Evolutionary conservation across 2,888 invertebrate species (phyloP).

Genomic region (Isoperla grammatica): DNA sequence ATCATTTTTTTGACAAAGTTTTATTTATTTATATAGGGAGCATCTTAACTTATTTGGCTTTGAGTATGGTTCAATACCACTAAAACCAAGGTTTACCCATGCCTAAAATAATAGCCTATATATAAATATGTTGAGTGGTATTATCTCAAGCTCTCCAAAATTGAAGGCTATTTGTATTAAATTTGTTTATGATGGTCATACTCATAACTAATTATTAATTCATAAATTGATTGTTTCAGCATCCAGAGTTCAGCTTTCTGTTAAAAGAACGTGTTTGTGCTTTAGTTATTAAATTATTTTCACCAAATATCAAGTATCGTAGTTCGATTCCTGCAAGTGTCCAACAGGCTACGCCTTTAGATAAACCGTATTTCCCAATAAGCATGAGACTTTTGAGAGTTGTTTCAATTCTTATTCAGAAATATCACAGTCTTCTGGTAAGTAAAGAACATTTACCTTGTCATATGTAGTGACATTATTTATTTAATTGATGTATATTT

Average conservation of each 20-base stretch:
- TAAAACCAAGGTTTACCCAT: too few species aligned
- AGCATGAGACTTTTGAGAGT: conserved; percentile 91
- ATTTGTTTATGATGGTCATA: too few species aligned
- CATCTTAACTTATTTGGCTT: too few species aligned
- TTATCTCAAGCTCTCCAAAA: too few species aligned
- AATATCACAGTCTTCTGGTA: conserved; percentile 86
- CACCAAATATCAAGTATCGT: conserved; percentile 96
- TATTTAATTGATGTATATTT: too few species aligned
- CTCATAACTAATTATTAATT: too few species aligned
- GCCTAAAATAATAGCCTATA: too few species aligned
- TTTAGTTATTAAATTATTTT: conserved; percentile 95
- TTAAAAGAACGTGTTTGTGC: conserved; percentile 97
- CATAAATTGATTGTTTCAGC: conserved; percentile 55
- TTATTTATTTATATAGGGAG: not conserved
- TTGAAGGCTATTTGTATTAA: too few species aligned
- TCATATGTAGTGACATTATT: too few species aligned
- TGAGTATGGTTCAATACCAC: too few species aligned
- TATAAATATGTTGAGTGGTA: too few species aligned
- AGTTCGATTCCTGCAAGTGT: conserved; percentile 52
- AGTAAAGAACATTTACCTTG: conserved; percentile 38
- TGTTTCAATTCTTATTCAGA: conserved; percentile 87
- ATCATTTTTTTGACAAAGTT: not conserved
- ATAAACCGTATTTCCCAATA: conserved; percentile 95
- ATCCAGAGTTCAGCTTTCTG: conserved; percentile 88
- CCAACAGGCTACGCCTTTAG: conserved; percentile 61